Evolutionary conservation across 2,888 invertebrate genomes (phyloP).

Genomic region (Agriopis leucophaearia): DNA sequence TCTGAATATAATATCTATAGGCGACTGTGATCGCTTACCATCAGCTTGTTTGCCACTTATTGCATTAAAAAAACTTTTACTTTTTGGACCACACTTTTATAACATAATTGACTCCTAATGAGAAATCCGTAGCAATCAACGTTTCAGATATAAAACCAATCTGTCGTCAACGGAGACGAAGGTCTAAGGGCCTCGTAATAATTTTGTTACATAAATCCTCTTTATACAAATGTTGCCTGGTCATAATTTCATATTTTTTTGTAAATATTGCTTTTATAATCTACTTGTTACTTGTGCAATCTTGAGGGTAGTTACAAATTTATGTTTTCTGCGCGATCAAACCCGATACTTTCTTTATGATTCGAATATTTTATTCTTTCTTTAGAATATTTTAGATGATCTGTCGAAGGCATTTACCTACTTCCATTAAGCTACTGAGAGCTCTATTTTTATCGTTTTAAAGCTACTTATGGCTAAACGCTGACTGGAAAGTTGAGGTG

Average conservation of each 20-base stretch:
- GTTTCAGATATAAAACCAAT: too few species aligned
- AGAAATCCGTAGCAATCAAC: too few species aligned
- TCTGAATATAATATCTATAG: too few species aligned
- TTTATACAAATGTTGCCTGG: neutral
- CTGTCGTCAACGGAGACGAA: too few species aligned
- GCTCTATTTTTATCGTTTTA: neutral
- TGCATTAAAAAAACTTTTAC: too few species aligned
- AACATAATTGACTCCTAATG: too few species aligned
- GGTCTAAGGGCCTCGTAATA: too few species aligned
- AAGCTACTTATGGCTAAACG: neutral
- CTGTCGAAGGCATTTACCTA: constrained; percentile 21
- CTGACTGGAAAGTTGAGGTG: neutral
- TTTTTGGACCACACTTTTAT: too few species aligned
- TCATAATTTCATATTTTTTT: neutral
- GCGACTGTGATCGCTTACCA: too few species aligned
- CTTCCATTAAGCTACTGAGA: constrained; percentile 3
- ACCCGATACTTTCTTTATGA: constrained; percentile 2
- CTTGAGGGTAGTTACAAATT: neutral
- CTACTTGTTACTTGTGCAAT: neutral
- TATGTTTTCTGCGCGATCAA: neutral
- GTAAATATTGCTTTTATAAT: neutral
- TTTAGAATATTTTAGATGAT: constrained; percentile 10
- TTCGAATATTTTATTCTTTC: constrained; percentile 4
- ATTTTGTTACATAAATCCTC: neutral
- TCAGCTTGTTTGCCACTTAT: too few species aligned